Percentiles rank a stretch among this genome's conserved stretches.
Conservation (phyloP, 2,797 vertebrate species). For the Arrhamphus sclerolepis region DNA sequence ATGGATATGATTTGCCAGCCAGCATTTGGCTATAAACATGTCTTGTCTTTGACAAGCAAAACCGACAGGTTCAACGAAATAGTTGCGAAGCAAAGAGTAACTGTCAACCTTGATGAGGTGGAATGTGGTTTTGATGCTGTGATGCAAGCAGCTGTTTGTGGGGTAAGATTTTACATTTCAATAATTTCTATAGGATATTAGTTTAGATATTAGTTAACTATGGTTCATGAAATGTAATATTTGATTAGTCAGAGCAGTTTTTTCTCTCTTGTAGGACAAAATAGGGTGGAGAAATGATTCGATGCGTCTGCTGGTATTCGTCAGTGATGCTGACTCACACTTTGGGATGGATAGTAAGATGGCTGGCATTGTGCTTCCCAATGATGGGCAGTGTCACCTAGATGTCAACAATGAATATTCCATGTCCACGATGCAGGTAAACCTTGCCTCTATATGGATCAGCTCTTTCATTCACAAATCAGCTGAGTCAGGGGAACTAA, state of each 20-base stretch:
- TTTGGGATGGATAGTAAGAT: slow-evolving; percentile 99
- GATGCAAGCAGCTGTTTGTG: slow-evolving; percentile 97
- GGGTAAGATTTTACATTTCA: slow-evolving; percentile 79
- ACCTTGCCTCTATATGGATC: slow-evolving; percentile 10
- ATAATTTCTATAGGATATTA: background rate
- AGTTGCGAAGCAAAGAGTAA: slow-evolving; percentile 87
- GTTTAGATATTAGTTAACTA: background rate
- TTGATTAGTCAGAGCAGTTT: background rate
- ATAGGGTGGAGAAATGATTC: slow-evolving; percentile 98
- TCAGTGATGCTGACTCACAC: slow-evolving; percentile 95
- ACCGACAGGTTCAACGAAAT: slow-evolving; percentile 92
- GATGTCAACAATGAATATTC: slow-evolving; percentile 93
- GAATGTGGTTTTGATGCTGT: slow-evolving; percentile 97
- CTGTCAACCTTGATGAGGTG: slow-evolving; percentile 90
- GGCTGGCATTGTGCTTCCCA: slow-evolving; percentile 95
- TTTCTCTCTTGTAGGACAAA: slow-evolving; percentile 84
- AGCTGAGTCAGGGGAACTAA: no score
- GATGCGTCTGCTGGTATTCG: slow-evolving; percentile 95
- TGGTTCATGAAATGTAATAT: background rate
- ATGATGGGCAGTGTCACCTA: slow-evolving; percentile 95
- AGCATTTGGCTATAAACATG: slow-evolving; percentile 93
- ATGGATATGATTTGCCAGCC: slow-evolving; percentile 81
- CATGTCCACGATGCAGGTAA: slow-evolving; percentile 91
- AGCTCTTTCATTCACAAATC: background rate
- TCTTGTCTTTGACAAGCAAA: slow-evolving; percentile 90